Evolutionary conservation across 2,797 vertebrate genomes (phyloP), one percentile per base, ranked within the genome.

Genomic region (Malurus leucopterus): DNA sequence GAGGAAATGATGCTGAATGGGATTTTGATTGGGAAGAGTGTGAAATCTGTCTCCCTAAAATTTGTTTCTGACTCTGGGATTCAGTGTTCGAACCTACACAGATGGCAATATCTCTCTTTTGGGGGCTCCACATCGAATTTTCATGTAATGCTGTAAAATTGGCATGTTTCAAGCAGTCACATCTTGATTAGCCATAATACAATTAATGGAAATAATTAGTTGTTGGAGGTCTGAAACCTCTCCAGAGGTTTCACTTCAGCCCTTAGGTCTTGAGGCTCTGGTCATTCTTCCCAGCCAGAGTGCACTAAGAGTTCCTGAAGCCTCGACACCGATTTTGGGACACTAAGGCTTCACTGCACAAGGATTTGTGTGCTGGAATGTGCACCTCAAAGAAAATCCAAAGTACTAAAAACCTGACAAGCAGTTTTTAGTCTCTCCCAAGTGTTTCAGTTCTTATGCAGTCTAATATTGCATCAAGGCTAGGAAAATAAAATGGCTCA

Each of bases 241-340:
- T 76, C 46, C 41, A 29, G 67, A 82, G 70, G 34, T 76, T 70
- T 79, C 57, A 32, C 23, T 86, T 86, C 57, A 88, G 68, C 38
- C 51, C 20, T 1, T 41, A 70, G 61, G 5, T 68, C 74, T 70
- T 50, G n/a, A 84, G 47, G 32, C 20, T 5, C 30, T 24, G 53
- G 30, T 76, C 69, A 43, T 3, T 15, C 43, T 86, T 79, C 1
- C 0, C 61, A 8, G 5, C 43, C 50, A 38, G 32, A 81, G 41
- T 34, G 63, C 51, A 13, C 29, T 32, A 1, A 1, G 49, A 78
- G 15, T 63, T 73, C 30, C 64, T 15, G 10, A 76, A 46, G 46
- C 13, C 53, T 84, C 88, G 29, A 54, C 0, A 0, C 15, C 55
- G 75, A 18, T 62, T 79, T 72, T 30, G 62, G 67, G 55, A 50